Conservation (phyloP, 1,140 invertebrate species). For the Drosophila watanabei region DNA sequence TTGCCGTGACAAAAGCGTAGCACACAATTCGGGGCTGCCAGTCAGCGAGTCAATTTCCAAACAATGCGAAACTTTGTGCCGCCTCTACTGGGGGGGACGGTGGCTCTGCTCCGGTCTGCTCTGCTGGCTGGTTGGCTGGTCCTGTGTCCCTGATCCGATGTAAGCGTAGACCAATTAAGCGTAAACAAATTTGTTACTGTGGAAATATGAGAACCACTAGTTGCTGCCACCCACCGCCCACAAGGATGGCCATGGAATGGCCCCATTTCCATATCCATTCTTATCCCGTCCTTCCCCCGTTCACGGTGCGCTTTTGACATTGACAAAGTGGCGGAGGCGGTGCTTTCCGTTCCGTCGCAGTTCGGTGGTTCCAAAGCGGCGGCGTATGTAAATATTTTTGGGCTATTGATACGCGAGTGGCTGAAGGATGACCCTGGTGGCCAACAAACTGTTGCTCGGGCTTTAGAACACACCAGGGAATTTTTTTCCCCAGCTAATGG, state of each 20-base stretch:
- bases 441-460: constrained; percentile 77
- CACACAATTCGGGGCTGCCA: constrained; percentile 34
- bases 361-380: constrained; percentile 25
- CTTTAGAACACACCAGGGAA: constrained; percentile 44
- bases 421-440: constrained; percentile 68
- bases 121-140: constrained; percentile 7
- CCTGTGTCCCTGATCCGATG: constrained; percentile 51
- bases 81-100: constrained; percentile 4
- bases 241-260: constrained; percentile 7
- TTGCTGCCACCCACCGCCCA: constrained; percentile 52
- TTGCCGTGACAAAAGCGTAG: constrained; percentile 24
- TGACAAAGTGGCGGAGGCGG: constrained; percentile 60
- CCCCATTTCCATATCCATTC: background rate
- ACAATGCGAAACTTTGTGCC: constrained; percentile 25
- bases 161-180: constrained; percentile 82
- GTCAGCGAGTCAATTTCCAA: constrained; percentile 24
- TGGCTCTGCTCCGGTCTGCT: background rate
- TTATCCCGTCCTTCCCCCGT: background rate
- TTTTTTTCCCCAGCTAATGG: constrained; percentile 30
- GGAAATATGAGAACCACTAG: constrained; percentile 78
- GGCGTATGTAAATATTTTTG: constrained; percentile 73
- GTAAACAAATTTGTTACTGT: constrained; percentile 78
- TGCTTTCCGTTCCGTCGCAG: constrained; percentile 29
- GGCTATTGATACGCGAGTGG: constrained; percentile 70
- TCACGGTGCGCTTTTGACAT: constrained; percentile 54